Conservation (phyloP, 35 echinoderm and acorn worm species). For the Amphiura filiformis region DNA sequence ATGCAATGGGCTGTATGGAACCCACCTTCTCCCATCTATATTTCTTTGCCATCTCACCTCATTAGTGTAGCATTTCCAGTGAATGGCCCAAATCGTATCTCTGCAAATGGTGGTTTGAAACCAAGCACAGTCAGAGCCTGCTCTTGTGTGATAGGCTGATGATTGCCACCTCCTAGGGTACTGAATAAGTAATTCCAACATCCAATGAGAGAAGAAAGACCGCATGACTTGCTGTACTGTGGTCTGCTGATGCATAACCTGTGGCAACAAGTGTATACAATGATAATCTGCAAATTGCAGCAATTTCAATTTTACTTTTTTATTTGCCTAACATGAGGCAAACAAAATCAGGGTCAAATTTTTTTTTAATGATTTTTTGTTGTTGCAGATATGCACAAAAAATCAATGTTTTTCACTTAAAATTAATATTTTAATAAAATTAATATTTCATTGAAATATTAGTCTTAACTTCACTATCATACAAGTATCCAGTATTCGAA, state of each 20-base stretch:
- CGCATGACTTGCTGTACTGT: slow-evolving; percentile 85
- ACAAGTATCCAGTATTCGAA: too few relatives aligned
- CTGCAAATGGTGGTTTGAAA: slow-evolving; percentile 76
- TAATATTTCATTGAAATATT: background rate
- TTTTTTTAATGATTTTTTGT: background rate
- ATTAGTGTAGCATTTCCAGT: slow-evolving; percentile 80
- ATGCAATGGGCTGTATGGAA: too few relatives aligned
- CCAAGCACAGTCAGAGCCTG: slow-evolving; percentile 64
- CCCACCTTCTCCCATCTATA: too few relatives aligned
- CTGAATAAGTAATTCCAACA: slow-evolving; percentile 83
- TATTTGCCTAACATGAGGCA: background rate
- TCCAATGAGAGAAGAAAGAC: slow-evolving; percentile 66
- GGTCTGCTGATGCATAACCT: slow-evolving; percentile 77
- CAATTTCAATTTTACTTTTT: background rate
- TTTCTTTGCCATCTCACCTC: slow-evolving; percentile 64
- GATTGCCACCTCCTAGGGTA: slow-evolving; percentile 55
- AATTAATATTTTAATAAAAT: background rate
- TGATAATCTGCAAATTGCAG: background rate
- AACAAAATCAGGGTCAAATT: background rate
- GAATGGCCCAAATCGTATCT: slow-evolving; percentile 76
- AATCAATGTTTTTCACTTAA: too few relatives aligned
- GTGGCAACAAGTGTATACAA: background rate
- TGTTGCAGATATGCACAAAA: background rate
- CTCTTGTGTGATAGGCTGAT: slow-evolving; percentile 70
- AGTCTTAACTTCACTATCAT: background rate